Evolutionary conservation across 1,140 invertebrate genomes (phyloP), one percentile per base, ranked within the genome.

Genomic region (Diabrotica virgifera): DNA sequence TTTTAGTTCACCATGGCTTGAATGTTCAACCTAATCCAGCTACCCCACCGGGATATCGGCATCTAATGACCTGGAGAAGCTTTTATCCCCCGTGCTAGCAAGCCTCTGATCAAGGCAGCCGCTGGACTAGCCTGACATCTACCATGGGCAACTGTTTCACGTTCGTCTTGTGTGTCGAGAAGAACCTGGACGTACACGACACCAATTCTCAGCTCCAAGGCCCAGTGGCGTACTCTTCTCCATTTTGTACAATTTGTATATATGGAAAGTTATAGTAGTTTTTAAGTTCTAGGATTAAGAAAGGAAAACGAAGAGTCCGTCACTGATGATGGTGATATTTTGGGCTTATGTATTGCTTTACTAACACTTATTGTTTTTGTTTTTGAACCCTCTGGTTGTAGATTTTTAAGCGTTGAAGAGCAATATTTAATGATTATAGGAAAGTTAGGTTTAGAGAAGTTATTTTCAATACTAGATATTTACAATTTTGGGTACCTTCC

Each of bases 31-130:
- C 54, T 36, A 46, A 54, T 50, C 8, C 62, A 46, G 53, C 37
- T 37, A 1, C 4, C 9, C 10, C 58, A 58, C 62, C 60, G 69
- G 58, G 64, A 67, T 52, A 65, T 36, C 61, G 53, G 63, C 55
- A 63, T 70, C 63, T 68, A 13, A 50, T 50, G 69, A 70, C 69
- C 69, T 70, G 69, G 64, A 65, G 66, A 68, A 58, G 52, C 66
- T 35, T 13, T 51, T 70, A 40, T 54, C 63, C 62, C 66, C 54
- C 38, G 66, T 56, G 63, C 37, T 52, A n/a, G 46, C 50, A 36
- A 36, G 38, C 62, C 38, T 35, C 57, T 56, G 57, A 66, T 66
- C 64, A 60, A 40, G 38, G 63, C 36, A 12, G 38, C 53, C 63
- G 58, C 63, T 68, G 66, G 52, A 55, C 62, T 35, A 37, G 51